Base-by-base conservation (phyloP, 2,888 invertebrate species). In the Coecobrya sp. region DNA sequence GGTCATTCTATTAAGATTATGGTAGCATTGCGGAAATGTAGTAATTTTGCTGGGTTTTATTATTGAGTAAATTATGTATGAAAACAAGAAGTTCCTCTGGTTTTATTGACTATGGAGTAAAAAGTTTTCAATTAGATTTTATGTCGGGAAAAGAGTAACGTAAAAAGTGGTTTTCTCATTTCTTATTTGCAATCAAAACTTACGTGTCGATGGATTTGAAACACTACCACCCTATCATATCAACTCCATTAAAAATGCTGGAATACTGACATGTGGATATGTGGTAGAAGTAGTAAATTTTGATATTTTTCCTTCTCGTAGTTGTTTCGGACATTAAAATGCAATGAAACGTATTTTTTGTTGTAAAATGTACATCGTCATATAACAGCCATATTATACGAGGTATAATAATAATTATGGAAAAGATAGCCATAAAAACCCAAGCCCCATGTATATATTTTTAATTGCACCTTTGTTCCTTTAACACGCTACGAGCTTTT, bases 391-490 rank as follows among this genome's bases (percentile, higher is more conserved):
- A 5, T 16, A 19, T n/a, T 30, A 55, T 70, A 70, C n/a, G 36
- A 36, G 70, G 30, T 13, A 70, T 70, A 70, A 42, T 36, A 52
- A 52, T 86, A 87, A 87, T 87, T 79, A 87, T 62, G 87, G 79
- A 87, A 65, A 84, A 87, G 65, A 89, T 81, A 81, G 84, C 73
- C 84, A 84, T 73, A 89, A 84, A 90, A 85, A 7, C 25, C n/a
- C n/a, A 27, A 79, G 16, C n/a, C 73, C 45, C 45, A 45, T 30
- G 11, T 73, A 73, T 19, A 73, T 73, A 73, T 73, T 84, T 90
- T 90, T 90, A 90, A 85, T 90, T 90, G 76, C 85, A 42, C 65
- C 62, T 90, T 82, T 90, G 84, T 85, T 85, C 65, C 45, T n/a
- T n/a, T 68, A 19, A n/a, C 73, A 73, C 42, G 42, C 45, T 19